phyloP scores from a whole-genome alignment of 2,797 vertebrate species.

The Manis crassicaudata region DNA sequence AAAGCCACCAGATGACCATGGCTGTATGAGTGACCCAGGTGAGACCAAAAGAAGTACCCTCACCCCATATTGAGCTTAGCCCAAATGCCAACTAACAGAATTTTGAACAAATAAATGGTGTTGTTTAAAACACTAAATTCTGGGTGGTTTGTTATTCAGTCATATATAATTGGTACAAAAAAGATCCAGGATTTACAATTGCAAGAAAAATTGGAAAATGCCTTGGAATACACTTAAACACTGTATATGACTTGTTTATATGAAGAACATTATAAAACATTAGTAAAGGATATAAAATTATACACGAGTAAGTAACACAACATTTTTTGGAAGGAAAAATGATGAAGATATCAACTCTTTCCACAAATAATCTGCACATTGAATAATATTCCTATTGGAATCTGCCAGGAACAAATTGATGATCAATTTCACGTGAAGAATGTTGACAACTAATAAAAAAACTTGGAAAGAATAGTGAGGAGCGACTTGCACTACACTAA shows the following conservation, averaged over 20 bases:
- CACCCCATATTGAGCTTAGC: not conserved
- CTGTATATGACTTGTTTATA: not conserved
- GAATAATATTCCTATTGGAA: not conserved
- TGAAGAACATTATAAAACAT: not conserved
- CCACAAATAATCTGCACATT: not conserved
- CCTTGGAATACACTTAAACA: not conserved
- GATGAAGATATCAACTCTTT: not conserved
- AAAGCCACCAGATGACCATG: not conserved
- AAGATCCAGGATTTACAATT: not conserved
- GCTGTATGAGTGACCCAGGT: not conserved
- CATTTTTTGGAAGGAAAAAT: not conserved
- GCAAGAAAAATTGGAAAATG: not conserved
- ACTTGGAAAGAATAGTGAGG: not conserved
- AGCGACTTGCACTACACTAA: not conserved
- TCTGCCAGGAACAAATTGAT: not conserved
- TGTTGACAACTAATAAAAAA: not conserved
- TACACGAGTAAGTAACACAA: not conserved
- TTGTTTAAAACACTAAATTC: not conserved
- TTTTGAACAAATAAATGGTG: not conserved
- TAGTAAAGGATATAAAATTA: not conserved
- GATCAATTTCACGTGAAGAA: not conserved
- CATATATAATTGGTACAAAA: not conserved
- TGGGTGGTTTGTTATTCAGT: not conserved
- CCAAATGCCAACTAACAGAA: not conserved
- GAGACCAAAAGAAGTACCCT: not conserved